A percentile compares a stretch with the other conserved stretches of the same genome.
phyloP scores from a whole-genome alignment of 1,140 invertebrate species.

The Zaprionus davidi region DNA sequence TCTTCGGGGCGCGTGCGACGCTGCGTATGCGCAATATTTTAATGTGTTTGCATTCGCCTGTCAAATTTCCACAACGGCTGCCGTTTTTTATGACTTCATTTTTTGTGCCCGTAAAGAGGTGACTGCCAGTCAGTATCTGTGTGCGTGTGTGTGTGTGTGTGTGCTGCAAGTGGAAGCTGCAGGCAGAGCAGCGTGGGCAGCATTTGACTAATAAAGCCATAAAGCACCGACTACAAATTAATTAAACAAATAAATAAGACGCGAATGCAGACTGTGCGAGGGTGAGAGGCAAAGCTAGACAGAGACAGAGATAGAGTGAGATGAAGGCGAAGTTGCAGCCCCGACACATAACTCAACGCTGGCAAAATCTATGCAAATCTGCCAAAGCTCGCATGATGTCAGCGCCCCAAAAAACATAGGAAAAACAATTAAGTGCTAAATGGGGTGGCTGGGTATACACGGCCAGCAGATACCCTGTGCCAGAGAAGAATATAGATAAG shows the following conservation, averaged over 20 bases:
- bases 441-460: neutral
- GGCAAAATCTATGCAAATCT: slow-evolving; percentile 68
- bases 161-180: slow-evolving; percentile 48
- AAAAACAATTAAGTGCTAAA: slow-evolving; percentile 8
- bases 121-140: slow-evolving; percentile 1
- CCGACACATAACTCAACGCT: slow-evolving; percentile 18
- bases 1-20: slow-evolving; percentile 27
- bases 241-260: slow-evolving; percentile 77
- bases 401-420: slow-evolving; percentile 55
- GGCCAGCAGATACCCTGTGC: neutral
- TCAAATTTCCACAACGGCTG: slow-evolving; percentile 59
- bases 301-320: neutral
- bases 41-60: slow-evolving; percentile 57
- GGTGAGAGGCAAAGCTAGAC: neutral
- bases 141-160: neutral
- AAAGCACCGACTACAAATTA: slow-evolving; percentile 65
- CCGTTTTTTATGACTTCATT: slow-evolving; percentile 75
- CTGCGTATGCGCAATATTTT: slow-evolving; percentile 74
- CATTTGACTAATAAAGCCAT: slow-evolving; percentile 55
- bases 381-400: slow-evolving; percentile 64
- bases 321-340: slow-evolving; percentile 16
- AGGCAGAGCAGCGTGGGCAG: slow-evolving; percentile 54
- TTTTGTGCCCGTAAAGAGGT: slow-evolving; percentile 35
- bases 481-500: neutral
- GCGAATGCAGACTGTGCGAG: slow-evolving; percentile 32